Percentiles rank a stretch among this genome's conserved stretches.
These are phyloP conservation scores for Stichopus chloronotus DNA, from an alignment of 35 echinoderm and acorn worm species.

Conservation along the genomic window DNA sequence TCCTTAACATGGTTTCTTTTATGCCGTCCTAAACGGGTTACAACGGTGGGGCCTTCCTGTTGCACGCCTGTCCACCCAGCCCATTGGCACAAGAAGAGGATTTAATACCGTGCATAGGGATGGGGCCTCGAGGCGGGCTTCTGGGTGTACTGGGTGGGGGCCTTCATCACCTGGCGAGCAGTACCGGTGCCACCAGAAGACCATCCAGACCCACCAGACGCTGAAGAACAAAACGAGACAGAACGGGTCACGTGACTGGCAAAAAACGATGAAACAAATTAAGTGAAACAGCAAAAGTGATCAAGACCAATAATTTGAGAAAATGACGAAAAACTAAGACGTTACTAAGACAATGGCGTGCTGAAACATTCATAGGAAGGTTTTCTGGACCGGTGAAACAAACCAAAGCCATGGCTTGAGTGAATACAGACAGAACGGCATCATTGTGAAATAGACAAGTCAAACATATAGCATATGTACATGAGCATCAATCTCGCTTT, in stretches of 20 bases:
- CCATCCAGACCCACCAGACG: neutral
- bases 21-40: neutral
- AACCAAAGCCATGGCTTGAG: too few species aligned
- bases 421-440: too few species aligned
- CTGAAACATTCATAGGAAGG: too few species aligned
- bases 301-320: neutral
- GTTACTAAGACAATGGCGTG: neutral
- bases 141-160: slow-evolving; percentile 18
- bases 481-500: too few species aligned
- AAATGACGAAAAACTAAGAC: neutral
- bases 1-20: too few species aligned
- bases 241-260: too few species aligned
- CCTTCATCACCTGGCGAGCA: slow-evolving; percentile 33
- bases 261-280: neutral
- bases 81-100: neutral
- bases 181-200: neutral
- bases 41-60: neutral
- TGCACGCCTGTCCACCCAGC: neutral
- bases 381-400: too few species aligned
- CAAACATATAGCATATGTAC: too few species aligned
- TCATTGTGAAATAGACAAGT: too few species aligned
- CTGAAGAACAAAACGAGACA: neutral
- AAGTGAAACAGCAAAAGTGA: neutral
- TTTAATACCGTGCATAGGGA: slow-evolving; percentile 58
- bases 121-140: slow-evolving; percentile 41